Percentiles rank a stretch among this genome's conserved stretches.
These are phyloP conservation scores for Buathra laborator DNA, from an alignment of 2,888 invertebrate species.

Conservation along the genomic window DNA sequence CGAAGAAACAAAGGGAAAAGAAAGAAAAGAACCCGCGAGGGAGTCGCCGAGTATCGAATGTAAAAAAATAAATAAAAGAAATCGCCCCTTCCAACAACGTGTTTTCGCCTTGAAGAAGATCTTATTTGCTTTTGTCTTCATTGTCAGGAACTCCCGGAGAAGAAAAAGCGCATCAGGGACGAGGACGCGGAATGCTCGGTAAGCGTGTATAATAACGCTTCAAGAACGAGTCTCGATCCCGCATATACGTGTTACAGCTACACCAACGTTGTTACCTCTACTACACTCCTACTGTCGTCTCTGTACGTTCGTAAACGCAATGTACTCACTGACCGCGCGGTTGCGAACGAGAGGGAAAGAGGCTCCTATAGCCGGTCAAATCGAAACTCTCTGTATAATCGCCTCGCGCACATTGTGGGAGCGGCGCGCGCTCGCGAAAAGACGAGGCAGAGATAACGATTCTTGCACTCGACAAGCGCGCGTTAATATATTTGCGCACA, in stretches of 20 bases:
- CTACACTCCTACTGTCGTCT: too few species aligned
- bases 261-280: too few species aligned
- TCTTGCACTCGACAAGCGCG: conserved; percentile 6
- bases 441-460: conserved; percentile 25
- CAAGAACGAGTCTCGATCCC: conserved; percentile 59
- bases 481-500: conserved; percentile 7
- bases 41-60: background rate
- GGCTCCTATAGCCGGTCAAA: conserved; percentile 47
- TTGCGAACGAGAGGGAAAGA: conserved; percentile 65
- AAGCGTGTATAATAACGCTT: conserved; percentile 44
- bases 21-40: too few species aligned
- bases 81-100: conserved; percentile 8
- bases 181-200: conserved; percentile 65
- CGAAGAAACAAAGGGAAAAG: too few species aligned
- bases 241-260: conserved; percentile 16
- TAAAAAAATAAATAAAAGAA: conserved; percentile 12
- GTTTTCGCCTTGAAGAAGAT: conserved; percentile 50
- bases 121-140: conserved; percentile 66
- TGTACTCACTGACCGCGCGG: conserved; percentile 40
- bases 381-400: conserved; percentile 31
- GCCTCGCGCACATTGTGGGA: conserved; percentile 21
- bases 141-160: conserved; percentile 60
- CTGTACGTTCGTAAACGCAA: too few species aligned
- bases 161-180: conserved; percentile 62
- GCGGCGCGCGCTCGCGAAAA: background rate